Evolutionary conservation across 2,888 invertebrate species (phyloP), one percentile per base, ranked within the genome.

Genomic region (Heteromyza rotundicornis): DNA sequence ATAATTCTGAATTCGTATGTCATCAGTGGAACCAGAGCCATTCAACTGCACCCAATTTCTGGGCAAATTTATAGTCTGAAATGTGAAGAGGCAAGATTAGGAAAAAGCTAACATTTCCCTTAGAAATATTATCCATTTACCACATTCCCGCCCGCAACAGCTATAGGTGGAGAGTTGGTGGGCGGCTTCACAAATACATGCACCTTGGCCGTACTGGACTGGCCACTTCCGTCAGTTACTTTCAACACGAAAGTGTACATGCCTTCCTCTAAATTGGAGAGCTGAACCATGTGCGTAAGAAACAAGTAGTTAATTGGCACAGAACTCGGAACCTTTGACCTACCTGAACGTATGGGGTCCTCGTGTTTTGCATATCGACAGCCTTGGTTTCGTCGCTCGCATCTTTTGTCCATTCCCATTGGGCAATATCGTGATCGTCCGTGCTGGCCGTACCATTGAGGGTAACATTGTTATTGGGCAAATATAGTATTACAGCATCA

Each of bases 361-460:
- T 88, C 0, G 96, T 96, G 71, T 96, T 94, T 86, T 96, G 95
- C 95, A 96, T 96, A 78, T 96, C 96, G 10, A 95, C 96, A 1
- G 95, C 95, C 78, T 95, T 93, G 69, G 92, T 91, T 68, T 93
- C 91, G 77, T 94, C 94, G 53, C 91, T 91, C 0, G 91, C 89
- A 55, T 92, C 91, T 80, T 96, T 96, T 0, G 94, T 95, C 97
- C 97, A 97, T 81, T 96, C 96, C 93, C 96, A 98, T 22, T 91
- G 92, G 0, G 89, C 90, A 71, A 97, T 96, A 70, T 94, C 94
- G 74, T 95, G 92, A 83, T 97, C 97, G 77, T 98, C 97, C 0
- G 93, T 92, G 65, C 96, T 96, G 63, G 91, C 85, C 72, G 92
- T 96, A 2, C 96, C 97, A 80, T 94, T 95, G 22, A 98, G 84